Percentiles rank a stretch among this genome's conserved stretches.
These are phyloP conservation scores for Acrocephalus kingi DNA, from an alignment of 2,113 vertebrate genomes.

Conservation along the genomic window DNA sequence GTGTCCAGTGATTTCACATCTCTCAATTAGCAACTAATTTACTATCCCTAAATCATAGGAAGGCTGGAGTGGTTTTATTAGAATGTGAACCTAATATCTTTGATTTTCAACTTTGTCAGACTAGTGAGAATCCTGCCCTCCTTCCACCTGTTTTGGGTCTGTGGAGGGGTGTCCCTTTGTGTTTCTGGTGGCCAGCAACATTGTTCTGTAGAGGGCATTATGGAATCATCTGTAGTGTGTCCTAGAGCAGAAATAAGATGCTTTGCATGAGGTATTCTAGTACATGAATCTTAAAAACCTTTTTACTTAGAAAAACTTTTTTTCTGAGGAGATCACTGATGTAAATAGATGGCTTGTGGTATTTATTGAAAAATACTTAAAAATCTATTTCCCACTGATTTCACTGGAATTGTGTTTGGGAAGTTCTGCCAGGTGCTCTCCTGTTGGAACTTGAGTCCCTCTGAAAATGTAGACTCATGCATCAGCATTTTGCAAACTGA, in stretches of 20 bases:
- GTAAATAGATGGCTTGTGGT: not conserved
- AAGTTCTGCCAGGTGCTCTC: not conserved
- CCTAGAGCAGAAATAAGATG: not conserved
- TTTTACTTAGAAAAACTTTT: not conserved
- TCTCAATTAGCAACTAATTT: not conserved
- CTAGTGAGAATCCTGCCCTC: not conserved
- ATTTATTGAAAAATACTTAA: not conserved
- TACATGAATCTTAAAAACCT: not conserved
- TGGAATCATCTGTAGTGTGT: not conserved
- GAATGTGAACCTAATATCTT: not conserved
- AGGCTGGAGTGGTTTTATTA: not conserved
- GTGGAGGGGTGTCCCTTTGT: not conserved
- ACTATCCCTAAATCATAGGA: not conserved
- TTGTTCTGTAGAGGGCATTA: not conserved
- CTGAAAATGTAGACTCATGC: not conserved
- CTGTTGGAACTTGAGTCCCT: not conserved
- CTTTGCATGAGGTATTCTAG: not conserved
- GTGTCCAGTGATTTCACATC: not conserved
- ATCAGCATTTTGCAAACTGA: not conserved
- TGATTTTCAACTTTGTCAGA: not conserved
- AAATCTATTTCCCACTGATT: not conserved
- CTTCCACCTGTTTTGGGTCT: not conserved
- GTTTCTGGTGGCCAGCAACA: not conserved
- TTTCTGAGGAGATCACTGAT: not conserved
- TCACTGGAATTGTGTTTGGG: not conserved